Base-by-base conservation (phyloP, 2,113 vertebrate species). In the Cheirogaleus medius region DNA sequence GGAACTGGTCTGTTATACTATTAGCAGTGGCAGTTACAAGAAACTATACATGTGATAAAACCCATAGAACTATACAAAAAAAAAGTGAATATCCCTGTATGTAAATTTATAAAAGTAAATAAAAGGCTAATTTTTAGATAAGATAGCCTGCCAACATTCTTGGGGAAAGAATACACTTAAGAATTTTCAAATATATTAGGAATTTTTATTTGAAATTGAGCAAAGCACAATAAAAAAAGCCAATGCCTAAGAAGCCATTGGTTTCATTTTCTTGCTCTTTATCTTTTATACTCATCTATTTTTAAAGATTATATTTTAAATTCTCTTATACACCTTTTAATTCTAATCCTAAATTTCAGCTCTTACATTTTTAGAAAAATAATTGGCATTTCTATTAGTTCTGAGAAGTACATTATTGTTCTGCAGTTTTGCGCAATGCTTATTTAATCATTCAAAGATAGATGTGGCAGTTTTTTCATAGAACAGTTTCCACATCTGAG, bases 81-180 rank as follows among this genome's bases (percentile, higher is more conserved):
- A 71, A 68, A 42, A 56, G 27, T 69, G 44, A 82, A 39, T 63
- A 64, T 6, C n/a, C 17, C 5, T n/a, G 3, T 8, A 47, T 64
- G 20, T 13, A 87, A 89, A 73, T 86, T 56, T 83, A 23, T 39
- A 83, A 78, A 93, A 54, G 81, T 87, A 87, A 87, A 87, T 94
- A 25, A 77, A 96, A 94, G 1, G 0, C 20, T 4, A 4, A 39
- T 14, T 83, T 78, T 95, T 13, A 94, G 12, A 60, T 81, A 32
- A 82, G 9, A 69, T 25, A 78, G 1, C 21, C 6, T 83, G 1
- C 18, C 74, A 74, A 76, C 6, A 44, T 80, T 90, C 37, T 71
- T 58, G 21, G 21, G 56, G 32, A 14, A 49, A 84, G 90, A 58
- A 37, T 21, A 68, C 2, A 78, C 39, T 66, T 34, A 87, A 77